phyloP scores from a whole-genome alignment of 1,140 invertebrate species.

The Drosophila oshimai region DNA sequence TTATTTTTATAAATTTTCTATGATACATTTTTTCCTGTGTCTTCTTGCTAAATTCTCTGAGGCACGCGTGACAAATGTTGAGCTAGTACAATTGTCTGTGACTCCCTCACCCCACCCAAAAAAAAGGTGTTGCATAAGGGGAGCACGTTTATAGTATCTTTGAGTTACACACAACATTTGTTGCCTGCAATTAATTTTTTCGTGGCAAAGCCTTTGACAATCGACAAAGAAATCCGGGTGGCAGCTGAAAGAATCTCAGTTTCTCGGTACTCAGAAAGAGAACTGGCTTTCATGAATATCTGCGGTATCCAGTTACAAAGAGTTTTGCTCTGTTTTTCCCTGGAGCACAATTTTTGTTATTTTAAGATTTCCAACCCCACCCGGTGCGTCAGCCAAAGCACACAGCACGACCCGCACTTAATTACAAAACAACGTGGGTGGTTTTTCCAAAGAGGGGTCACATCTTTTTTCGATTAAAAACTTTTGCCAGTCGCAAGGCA shows the following conservation, averaged over 20 bases:
- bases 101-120: neutral
- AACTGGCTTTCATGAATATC: neutral
- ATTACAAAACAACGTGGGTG: slow-evolving; percentile 59
- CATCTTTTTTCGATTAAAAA: slow-evolving; percentile 80
- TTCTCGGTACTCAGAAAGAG: slow-evolving; percentile 20
- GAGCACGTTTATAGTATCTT: slow-evolving; percentile 68
- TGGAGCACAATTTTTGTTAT: slow-evolving; percentile 12
- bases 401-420: slow-evolving; percentile 63
- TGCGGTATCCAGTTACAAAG: slow-evolving; percentile 32
- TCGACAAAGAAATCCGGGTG: slow-evolving; percentile 8
- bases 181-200: slow-evolving; percentile 70
- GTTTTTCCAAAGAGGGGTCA: slow-evolving; percentile 24
- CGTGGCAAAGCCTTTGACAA: slow-evolving; percentile 50
- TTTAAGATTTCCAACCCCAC: slow-evolving; percentile 25
- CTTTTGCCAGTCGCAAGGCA: slow-evolving; percentile 45
- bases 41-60: slow-evolving; percentile 29
- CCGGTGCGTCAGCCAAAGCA: slow-evolving; percentile 6
- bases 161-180: slow-evolving; percentile 63
- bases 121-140: slow-evolving; percentile 61
- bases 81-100: slow-evolving; percentile 63
- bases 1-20: neutral
- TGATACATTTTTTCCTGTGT: slow-evolving; percentile 9
- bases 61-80: slow-evolving; percentile 69
- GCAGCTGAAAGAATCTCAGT: slow-evolving; percentile 13
- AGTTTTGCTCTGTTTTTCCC: neutral